Base-by-base conservation (phyloP, 2,113 vertebrate genomes). In the Pyrgilauda ruficollis region DNA sequence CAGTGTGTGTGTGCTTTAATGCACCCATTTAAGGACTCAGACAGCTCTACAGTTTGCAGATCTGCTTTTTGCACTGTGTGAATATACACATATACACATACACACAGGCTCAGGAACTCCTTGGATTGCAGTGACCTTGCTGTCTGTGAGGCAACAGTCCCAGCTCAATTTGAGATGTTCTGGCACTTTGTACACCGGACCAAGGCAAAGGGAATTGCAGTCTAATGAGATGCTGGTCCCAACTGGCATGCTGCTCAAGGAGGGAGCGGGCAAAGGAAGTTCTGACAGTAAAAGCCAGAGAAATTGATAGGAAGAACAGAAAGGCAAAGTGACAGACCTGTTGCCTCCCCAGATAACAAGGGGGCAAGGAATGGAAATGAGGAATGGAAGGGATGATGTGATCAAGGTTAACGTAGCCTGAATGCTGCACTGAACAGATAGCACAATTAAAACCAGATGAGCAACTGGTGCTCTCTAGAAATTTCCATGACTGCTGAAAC, bases 251-350 rank as follows among this genome's bases (percentile, higher is more conserved):
- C 80, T 93, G 87, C 49, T 90, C 50, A 89, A 95, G 84, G 75
- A 95, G 52, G 77, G 50, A 92, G 56, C 13, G 4, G 81, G 46
- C 74, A 86, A 86, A 91, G 62, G 76, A 93, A 93, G 23, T 37
- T 92, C 72, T 93, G 95, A 82, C 87, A 97, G 75, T 81, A 89
- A 94, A 95, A 83, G 85, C 70, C 81, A 96, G 69, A 86, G 76
- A 91, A 95, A 86, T 43, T 10, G 93, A 70, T 59, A 73, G 63
- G 80, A 85, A 84, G 70, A 90, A 80, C 64, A 87, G 64, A 43
- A 91, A 91, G 26, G 31, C 62, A 90, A 89, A 93, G 92, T 56
- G 79, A 88, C 56, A 90, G 56, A 81, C 55, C 43, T 84, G 55
- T 87, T 92, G 58, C 39, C 49, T 93, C 56, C 80, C 72, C 56